Base-by-base conservation (phyloP, 2,888 invertebrate species). In the Hypena proboscidalis region DNA sequence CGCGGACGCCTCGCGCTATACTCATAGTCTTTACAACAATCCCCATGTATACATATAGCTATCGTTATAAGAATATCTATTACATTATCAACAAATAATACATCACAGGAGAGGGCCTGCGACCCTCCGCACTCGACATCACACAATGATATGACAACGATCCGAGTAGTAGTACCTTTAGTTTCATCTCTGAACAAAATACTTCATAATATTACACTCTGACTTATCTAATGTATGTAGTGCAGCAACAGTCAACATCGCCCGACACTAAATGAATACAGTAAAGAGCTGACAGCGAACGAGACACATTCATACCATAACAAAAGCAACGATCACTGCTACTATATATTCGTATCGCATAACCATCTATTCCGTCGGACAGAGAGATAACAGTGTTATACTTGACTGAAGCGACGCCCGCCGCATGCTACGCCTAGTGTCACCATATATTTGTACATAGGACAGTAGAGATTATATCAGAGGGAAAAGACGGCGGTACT, bases 81-180 rank as follows among this genome's bases (percentile, higher is more conserved):
- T 70, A 80, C 70, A 71, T 64, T 65, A 59, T 74, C 74, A 80
- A 80, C 79, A 78, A 75, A 77, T 75, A 77, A 47, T 62, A 55
- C 47, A 51, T 46, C 36, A 32, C 30, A 42, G 39, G 35, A 26
- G 39, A 39, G 42, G 30, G 40, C 36, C 33, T 19, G 44, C 43
- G 40, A 8, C 31, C 17, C 33, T 34, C 40, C 36, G 34, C 26
- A 34, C 70, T 63, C 70, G 69, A 67, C 74, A 80, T 84, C 84
- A 85, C 87, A 84, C 77, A 75, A 76, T 87, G 86, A 88, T 87
- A 87, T 87, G 87, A 85, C 76, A 78, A 72, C 74, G 80, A 80
- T 70, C 71, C 63, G 62, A 42, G 59, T 58, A 57, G 47, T 43
- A 36, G 51, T 46, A 41, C 27, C 47, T 51, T 47, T 45, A 51